A percentile compares a stretch with the other conserved stretches of the same genome.
phyloP scores from a whole-genome alignment of 2,797 vertebrate species.

The Gymnodraco acuticeps region DNA sequence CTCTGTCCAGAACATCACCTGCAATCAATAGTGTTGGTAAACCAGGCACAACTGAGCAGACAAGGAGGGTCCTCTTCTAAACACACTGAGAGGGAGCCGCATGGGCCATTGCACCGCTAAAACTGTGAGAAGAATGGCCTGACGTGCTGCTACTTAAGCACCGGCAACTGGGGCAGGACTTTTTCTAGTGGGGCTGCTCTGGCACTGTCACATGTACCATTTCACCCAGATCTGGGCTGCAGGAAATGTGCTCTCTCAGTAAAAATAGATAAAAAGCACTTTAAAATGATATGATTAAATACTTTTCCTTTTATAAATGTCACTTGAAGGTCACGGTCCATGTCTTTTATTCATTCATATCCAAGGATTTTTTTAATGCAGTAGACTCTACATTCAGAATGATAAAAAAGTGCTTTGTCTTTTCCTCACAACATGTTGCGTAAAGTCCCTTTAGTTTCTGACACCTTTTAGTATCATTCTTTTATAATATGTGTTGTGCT shows the following conservation, averaged over 20 bases:
- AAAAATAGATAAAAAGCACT: background rate
- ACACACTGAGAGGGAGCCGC: constrained; percentile 81
- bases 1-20: constrained; percentile 87
- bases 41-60: constrained; percentile 85
- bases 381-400: background rate
- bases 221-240: background rate
- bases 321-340: constrained; percentile 1
- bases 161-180: constrained; percentile 50
- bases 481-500: background rate
- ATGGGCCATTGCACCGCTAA: constrained; percentile 85
- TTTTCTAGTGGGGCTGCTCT: constrained; percentile 55
- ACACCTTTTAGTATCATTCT: background rate
- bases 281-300: background rate
- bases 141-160: constrained; percentile 65
- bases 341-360: background rate
- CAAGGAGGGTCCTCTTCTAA: constrained; percentile 82
- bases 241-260: background rate
- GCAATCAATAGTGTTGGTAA: constrained; percentile 88
- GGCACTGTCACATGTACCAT: constrained; percentile 20
- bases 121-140: constrained; percentile 78
- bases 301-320: background rate
- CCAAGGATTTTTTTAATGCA: background rate
- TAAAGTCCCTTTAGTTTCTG: background rate
- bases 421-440: background rate
- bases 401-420: background rate